Percentiles rank a stretch among this genome's conserved stretches.
Conservation (phyloP, 2,888 invertebrate species). For the Sphaerophoria taeniata region DNA sequence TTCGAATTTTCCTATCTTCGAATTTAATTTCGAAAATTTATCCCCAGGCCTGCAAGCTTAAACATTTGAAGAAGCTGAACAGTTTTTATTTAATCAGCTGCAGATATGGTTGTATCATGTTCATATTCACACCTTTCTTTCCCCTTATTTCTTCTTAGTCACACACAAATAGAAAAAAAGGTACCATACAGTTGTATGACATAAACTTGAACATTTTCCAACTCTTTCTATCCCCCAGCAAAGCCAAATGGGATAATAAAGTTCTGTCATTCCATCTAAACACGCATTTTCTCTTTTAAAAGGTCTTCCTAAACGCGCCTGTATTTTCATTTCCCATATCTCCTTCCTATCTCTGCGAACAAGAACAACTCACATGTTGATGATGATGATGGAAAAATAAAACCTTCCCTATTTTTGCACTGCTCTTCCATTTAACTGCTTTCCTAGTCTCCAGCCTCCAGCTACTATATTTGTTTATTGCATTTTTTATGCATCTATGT, state of each 20-base stretch:
- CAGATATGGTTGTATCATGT: too few species aligned
- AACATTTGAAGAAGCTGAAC: too few species aligned
- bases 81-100: too few species aligned
- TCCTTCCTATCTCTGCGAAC: neutral
- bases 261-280: conserved; percentile 52
- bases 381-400: conserved; percentile 18
- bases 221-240: conserved; percentile 48
- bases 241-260: conserved; percentile 50
- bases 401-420: conserved; percentile 9
- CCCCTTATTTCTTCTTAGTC: neutral
- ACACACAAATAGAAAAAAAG: neutral
- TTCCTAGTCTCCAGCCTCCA: conserved; percentile 20
- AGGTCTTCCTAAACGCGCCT: conserved; percentile 55
- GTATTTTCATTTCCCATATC: conserved; percentile 29
- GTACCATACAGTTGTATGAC: conserved; percentile 4
- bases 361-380: neutral
- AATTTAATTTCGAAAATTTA: too few species aligned
- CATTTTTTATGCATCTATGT: conserved; percentile 45
- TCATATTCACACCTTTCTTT: too few species aligned
- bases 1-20: too few species aligned
- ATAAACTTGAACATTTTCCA: conserved; percentile 36
- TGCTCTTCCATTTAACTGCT: neutral
- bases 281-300: conserved; percentile 62
- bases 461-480: conserved; percentile 55
- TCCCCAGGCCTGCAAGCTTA: too few species aligned